Evolutionary conservation across 2,113 vertebrate species (phyloP).

Genomic region (Hippoglossus stenolepis): DNA sequence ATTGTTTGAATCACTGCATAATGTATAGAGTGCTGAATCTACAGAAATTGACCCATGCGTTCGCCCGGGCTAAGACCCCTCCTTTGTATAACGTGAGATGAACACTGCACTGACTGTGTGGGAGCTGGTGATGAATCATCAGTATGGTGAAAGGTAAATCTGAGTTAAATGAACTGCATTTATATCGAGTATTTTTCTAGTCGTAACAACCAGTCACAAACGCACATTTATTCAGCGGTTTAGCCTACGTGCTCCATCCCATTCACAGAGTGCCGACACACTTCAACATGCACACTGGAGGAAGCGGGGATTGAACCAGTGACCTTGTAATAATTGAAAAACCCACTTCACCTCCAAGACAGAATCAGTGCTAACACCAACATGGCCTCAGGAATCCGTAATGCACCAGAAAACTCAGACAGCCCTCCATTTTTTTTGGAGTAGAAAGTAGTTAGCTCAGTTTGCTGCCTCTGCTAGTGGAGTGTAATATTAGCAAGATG

Average conservation of each 20-base stretch:
- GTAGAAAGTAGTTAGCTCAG: background rate
- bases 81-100: background rate
- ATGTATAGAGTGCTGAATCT: no score
- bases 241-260: no score
- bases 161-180: background rate
- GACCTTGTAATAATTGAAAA: background rate
- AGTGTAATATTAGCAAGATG: constrained; percentile 6
- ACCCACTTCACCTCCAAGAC: background rate
- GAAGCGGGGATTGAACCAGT: background rate
- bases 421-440: background rate
- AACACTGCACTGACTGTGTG: background rate
- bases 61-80: no score
- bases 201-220: background rate
- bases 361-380: no score
- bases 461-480: background rate
- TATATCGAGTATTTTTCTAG: background rate
- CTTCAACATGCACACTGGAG: background rate
- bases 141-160: background rate
- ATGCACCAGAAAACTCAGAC: background rate
- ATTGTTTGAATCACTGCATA: no score
- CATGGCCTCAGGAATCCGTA: background rate
- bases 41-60: no score
- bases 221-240: background rate
- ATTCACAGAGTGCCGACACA: background rate
- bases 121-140: background rate